A percentile compares a stretch with the other conserved stretches of the same genome.
phyloP scores from a whole-genome alignment of 2,113 vertebrate genomes.

The Nycticorax nycticorax region DNA sequence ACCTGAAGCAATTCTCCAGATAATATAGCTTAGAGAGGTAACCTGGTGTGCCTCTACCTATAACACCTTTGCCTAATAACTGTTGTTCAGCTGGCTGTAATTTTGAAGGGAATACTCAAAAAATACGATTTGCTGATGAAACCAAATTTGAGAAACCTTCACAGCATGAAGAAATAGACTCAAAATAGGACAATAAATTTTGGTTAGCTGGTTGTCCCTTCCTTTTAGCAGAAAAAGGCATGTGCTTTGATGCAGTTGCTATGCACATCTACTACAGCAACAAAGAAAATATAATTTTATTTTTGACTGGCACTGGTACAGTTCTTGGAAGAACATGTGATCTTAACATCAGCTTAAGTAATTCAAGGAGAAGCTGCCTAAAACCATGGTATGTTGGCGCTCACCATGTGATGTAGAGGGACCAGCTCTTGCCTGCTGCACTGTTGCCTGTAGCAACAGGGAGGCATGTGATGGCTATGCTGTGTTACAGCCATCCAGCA shows the following conservation, averaged over 20 bases:
- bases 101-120: neutral
- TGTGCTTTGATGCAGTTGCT: neutral
- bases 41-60: neutral
- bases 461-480: constrained; percentile 54
- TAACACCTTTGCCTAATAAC: neutral
- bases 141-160: neutral
- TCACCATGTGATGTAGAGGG: neutral
- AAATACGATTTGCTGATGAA: neutral
- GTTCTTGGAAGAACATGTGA: neutral
- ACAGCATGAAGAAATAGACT: neutral
- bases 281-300: neutral
- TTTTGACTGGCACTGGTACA: neutral
- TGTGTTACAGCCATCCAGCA: neutral
- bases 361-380: neutral
- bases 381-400: neutral
- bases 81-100: neutral
- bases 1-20: neutral
- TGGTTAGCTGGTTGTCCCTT: neutral
- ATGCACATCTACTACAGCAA: neutral
- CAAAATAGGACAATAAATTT: neutral
- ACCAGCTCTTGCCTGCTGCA: neutral
- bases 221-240: neutral
- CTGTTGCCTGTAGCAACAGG: constrained; percentile 58
- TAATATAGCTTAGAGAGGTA: neutral
- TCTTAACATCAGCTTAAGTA: constrained; percentile 27